These are phyloP conservation scores for Bradypodion ventrale DNA, from an alignment of 2,797 vertebrate species.

Conservation along the genomic window DNA sequence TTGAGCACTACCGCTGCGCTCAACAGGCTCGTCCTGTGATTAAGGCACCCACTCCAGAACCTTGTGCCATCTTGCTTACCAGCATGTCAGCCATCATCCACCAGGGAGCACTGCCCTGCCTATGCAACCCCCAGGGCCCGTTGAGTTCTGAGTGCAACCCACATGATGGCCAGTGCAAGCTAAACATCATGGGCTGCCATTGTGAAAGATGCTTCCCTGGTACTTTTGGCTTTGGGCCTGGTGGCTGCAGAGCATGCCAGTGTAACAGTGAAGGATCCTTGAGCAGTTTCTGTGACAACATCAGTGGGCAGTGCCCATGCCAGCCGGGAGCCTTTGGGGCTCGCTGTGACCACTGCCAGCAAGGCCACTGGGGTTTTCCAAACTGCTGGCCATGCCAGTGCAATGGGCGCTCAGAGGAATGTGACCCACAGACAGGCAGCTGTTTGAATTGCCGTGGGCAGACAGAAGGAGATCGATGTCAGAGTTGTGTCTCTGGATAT, in stretches of 20 bases:
- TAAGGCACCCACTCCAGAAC: slow-evolving; percentile 78
- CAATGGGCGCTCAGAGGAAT: slow-evolving; percentile 85
- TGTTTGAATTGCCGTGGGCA: slow-evolving; percentile 86
- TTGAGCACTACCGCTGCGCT: slow-evolving; percentile 89
- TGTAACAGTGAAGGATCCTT: slow-evolving; percentile 88
- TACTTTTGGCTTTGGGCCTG: slow-evolving; percentile 89
- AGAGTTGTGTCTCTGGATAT: slow-evolving; percentile 87
- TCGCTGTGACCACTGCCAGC: slow-evolving; percentile 88
- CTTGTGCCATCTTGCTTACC: slow-evolving; percentile 86
- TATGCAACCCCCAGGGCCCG: slow-evolving; percentile 91
- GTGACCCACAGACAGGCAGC: slow-evolving; percentile 81
- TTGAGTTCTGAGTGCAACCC: slow-evolving; percentile 88
- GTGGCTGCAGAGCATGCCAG: slow-evolving; percentile 89
- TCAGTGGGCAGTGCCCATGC: slow-evolving; percentile 88
- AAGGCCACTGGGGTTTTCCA: slow-evolving; percentile 93
- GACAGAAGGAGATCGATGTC: slow-evolving; percentile 86
- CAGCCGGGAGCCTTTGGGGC: slow-evolving; percentile 85
- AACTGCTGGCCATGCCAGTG: slow-evolving; percentile 88
- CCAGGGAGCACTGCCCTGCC: slow-evolving; percentile 86
- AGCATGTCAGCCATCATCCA: slow-evolving; percentile 91
- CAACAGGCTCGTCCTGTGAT: slow-evolving; percentile 81
- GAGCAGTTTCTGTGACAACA: slow-evolving; percentile 83
- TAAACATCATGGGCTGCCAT: slow-evolving; percentile 84
- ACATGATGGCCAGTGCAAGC: slow-evolving; percentile 87
- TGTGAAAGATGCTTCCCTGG: slow-evolving; percentile 89